These are phyloP conservation scores for Spodoptera littoralis DNA, from an alignment of 2,888 invertebrate genomes.

Conservation along the genomic window DNA sequence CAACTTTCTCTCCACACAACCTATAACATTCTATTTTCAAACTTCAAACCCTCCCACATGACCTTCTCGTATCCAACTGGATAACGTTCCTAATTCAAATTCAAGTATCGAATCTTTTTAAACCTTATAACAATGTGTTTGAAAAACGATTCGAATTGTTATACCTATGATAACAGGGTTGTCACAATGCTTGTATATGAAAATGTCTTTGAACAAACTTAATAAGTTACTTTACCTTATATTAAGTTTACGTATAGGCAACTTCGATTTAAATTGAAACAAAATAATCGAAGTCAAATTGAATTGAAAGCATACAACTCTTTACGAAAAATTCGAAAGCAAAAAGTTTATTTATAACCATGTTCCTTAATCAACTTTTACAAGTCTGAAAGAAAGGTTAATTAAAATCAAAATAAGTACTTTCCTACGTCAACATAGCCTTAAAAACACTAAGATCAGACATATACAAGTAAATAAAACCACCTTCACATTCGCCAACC, in stretches of 20 bases:
- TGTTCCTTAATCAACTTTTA: no score
- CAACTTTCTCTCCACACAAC: conserved; percentile 40
- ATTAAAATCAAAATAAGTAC: no score
- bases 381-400: no score
- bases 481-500: conserved; percentile 35
- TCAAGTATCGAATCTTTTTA: conserved; percentile 44
- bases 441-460: background rate
- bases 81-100: conserved; percentile 51
- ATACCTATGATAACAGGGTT: conserved; percentile 37
- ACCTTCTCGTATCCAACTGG: conserved; percentile 49
- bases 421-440: no score
- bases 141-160: conserved; percentile 36
- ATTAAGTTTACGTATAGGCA: no score
- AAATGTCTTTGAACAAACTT: no score
- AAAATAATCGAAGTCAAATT: no score
- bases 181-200: background rate
- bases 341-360: no score
- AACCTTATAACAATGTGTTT: conserved; percentile 48
- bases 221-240: no score
- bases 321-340: no score
- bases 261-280: no score
- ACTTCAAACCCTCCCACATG: conserved; percentile 50
- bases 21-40: conserved; percentile 40
- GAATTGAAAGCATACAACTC: no score
- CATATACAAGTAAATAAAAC: background rate